Conservation (phyloP, 2,797 vertebrate genomes). For the Notolepis coatsorum region DNA sequence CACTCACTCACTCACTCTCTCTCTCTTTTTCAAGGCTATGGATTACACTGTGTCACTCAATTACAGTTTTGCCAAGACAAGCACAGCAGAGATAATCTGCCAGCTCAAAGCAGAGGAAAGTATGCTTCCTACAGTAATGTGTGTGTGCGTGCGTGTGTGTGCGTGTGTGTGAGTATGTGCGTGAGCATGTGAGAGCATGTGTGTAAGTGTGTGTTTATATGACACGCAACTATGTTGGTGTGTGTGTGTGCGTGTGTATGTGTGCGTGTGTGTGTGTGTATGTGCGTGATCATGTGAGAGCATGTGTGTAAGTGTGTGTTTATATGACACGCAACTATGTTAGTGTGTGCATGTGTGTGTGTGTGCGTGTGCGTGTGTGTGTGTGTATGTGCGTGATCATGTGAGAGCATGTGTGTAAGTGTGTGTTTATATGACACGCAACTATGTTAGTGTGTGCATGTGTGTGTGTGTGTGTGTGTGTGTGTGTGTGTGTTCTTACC, state of each 20-base stretch:
- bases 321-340: no score
- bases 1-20: not conserved
- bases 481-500: constrained; percentile 73
- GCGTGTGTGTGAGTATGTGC: not conserved
- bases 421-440: no score
- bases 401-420: constrained; percentile 93
- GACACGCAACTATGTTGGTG: no score
- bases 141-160: constrained; percentile 4
- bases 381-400: constrained; percentile 93
- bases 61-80: constrained; percentile 22
- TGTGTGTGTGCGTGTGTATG: no score
- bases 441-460: not conserved
- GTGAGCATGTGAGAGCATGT: no score
- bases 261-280: no score
- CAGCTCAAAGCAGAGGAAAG: constrained; percentile 5
- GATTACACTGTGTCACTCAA: constrained; percentile 35
- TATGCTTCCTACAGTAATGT: not conserved
- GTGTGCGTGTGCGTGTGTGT: no score
- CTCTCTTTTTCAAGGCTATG: constrained; percentile 13
- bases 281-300: no score
- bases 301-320: no score
- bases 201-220: no score
- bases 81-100: constrained; percentile 10
- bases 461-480: not conserved
- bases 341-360: no score